Conservation (phyloP, 2,888 invertebrate species). For the Galerucella nymphaeae region DNA sequence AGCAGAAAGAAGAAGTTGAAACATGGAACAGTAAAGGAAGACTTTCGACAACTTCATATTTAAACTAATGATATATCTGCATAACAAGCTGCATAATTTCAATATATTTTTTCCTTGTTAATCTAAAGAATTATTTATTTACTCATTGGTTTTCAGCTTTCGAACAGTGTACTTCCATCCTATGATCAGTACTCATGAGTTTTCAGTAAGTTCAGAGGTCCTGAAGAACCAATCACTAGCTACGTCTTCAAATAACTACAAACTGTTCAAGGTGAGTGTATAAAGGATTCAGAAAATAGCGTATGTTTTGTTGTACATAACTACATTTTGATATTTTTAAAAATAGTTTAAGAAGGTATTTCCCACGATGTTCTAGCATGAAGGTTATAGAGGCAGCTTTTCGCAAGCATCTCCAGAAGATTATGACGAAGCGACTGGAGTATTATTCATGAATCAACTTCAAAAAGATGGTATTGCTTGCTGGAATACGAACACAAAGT, state of each 20-base stretch:
- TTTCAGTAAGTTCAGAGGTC: constrained; percentile 79
- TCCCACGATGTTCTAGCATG: constrained; percentile 62
- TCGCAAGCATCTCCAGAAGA: constrained; percentile 81
- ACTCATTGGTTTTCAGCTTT: constrained; percentile 63
- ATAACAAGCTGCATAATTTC: too few species aligned
- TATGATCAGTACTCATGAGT: constrained; percentile 82
- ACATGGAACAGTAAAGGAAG: too few species aligned
- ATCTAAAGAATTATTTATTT: background rate
- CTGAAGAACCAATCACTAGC: constrained; percentile 78
- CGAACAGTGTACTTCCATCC: constrained; percentile 85
- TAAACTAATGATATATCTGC: too few species aligned
- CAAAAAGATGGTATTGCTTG: constrained; percentile 83
- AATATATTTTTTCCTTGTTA: too few species aligned
- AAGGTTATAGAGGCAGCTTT: constrained; percentile 77
- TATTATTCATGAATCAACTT: constrained; percentile 81
- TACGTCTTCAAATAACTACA: constrained; percentile 74
- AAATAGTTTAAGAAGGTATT: too few species aligned
- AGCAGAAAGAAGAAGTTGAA: too few species aligned
- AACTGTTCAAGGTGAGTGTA: constrained; percentile 73
- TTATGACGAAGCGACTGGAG: constrained; percentile 74
- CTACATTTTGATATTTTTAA: too few species aligned
- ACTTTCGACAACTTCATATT: too few species aligned
- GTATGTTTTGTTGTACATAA: too few species aligned
- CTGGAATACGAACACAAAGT: constrained; percentile 79
- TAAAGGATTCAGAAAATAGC: too few species aligned